Percentiles rank a stretch among this genome's conserved stretches.
These are phyloP conservation scores for Selene dorsalis DNA, from an alignment of 2,797 vertebrate genomes.

Conservation along the genomic window DNA sequence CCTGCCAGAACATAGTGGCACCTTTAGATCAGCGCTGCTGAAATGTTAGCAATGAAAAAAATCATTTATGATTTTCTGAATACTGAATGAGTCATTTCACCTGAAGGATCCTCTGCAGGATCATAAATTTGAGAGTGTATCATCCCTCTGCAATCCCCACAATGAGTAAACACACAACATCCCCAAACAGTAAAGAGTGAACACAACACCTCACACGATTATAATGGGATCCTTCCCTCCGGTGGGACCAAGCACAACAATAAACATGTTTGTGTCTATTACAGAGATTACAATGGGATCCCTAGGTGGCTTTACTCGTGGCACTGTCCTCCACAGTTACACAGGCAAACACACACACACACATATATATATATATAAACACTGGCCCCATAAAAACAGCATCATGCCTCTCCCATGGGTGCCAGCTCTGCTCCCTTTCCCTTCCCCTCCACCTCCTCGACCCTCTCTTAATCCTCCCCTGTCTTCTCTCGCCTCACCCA, in stretches of 20 bases:
- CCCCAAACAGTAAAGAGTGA: constrained; percentile 33
- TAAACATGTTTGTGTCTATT: constrained; percentile 76
- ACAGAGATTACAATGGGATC: constrained; percentile 63
- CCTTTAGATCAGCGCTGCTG: constrained; percentile 2
- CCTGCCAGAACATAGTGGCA: constrained; percentile 31
- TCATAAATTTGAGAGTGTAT: constrained; percentile 43
- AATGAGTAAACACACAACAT: constrained; percentile 38
- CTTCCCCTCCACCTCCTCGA: constrained; percentile 51
- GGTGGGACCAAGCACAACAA: constrained; percentile 61
- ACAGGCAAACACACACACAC: constrained; percentile 14
- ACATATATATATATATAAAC: constrained; percentile 10
- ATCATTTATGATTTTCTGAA: constrained; percentile 4
- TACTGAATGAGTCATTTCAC: constrained; percentile 33
- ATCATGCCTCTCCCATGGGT: constrained; percentile 41
- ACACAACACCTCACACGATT: constrained; percentile 46
- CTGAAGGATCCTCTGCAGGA: constrained; percentile 34
- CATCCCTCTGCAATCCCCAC: constrained; percentile 19
- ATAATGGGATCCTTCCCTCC: constrained; percentile 51
- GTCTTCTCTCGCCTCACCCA: constrained; percentile 49
- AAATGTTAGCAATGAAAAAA: too few species aligned
- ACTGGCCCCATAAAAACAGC: constrained; percentile 54
- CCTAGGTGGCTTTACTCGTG: constrained; percentile 50
- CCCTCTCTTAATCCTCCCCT: constrained; percentile 47
- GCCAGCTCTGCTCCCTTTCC: constrained; percentile 34
- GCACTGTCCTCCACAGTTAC: constrained; percentile 24